A percentile compares a stretch with the other conserved stretches of the same genome.
Evolutionary conservation across 2,113 vertebrate species (phyloP).

Genomic region (Brienomyrus longianalis): DNA sequence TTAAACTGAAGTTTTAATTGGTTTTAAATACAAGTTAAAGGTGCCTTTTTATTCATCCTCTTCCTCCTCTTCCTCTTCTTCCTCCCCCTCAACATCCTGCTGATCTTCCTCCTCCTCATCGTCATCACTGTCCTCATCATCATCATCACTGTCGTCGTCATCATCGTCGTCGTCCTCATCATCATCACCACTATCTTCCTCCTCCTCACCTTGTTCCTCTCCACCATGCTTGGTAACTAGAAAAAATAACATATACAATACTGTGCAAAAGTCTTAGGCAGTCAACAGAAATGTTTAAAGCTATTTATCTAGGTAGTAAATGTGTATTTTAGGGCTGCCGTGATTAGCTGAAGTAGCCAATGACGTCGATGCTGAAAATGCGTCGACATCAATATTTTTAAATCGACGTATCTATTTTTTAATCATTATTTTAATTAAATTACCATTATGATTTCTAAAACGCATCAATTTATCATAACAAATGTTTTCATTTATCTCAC

Average conservation of each 20-base stretch:
- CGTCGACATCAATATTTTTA: too few relatives aligned
- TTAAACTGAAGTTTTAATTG: not conserved
- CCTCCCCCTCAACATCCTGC: conserved; percentile 38
- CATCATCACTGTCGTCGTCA: too few relatives aligned
- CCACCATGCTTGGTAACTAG: conserved; percentile 35
- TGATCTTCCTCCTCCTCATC: conserved; percentile 42
- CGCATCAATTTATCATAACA: too few relatives aligned
- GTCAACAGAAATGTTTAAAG: not conserved
- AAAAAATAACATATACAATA: not conserved
- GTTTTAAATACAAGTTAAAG: not conserved
- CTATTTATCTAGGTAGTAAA: not conserved
- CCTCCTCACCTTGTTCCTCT: conserved; percentile 22
- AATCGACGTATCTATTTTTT: too few relatives aligned
- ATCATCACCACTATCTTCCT: conserved; percentile 33
- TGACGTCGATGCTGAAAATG: too few relatives aligned
- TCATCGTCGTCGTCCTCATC: conserved; percentile 1
- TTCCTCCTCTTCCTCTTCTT: not conserved
- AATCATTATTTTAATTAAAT: too few relatives aligned
- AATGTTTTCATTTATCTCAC: too few relatives aligned
- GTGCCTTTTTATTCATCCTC: not conserved
- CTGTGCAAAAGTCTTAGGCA: not conserved
- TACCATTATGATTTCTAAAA: too few relatives aligned
- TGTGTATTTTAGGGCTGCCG: too few relatives aligned
- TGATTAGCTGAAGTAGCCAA: too few relatives aligned
- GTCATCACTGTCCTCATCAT: not conserved